These are phyloP conservation scores for Nephila pilipes DNA, from an alignment of 1,140 invertebrate species.

Conservation along the genomic window DNA sequence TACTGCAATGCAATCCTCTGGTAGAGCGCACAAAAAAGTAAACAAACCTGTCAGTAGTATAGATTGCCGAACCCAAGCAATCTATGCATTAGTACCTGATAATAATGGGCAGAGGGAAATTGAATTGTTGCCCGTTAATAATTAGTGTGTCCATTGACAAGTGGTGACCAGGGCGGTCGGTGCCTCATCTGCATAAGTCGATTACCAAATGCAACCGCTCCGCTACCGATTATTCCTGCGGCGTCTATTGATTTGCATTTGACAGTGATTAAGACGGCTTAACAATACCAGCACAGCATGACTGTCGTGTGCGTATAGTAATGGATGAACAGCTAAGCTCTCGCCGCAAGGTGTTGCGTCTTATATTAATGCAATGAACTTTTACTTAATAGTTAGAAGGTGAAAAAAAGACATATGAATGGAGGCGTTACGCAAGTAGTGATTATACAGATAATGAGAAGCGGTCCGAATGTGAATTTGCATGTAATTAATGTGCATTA, in stretches of 20 bases:
- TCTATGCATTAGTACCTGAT: slow-evolving; percentile 38
- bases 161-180: neutral
- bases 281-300: neutral
- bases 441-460: too few species aligned
- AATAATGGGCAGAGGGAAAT: slow-evolving; percentile 2
- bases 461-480: too few species aligned
- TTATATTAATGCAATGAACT: neutral
- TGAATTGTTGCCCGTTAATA: slow-evolving; percentile 41
- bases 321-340: neutral
- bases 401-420: too few species aligned
- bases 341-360: neutral
- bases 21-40: too few species aligned
- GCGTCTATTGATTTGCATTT: slow-evolving; percentile 44
- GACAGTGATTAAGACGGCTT: slow-evolving; percentile 38
- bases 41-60: too few species aligned
- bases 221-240: slow-evolving; percentile 12
- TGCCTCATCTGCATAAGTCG: slow-evolving; percentile 60
- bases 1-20: too few species aligned
- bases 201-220: slow-evolving; percentile 23
- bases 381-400: too few species aligned
- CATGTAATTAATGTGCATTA: too few species aligned
- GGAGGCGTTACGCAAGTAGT: too few species aligned
- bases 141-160: slow-evolving; percentile 48
- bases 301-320: neutral
- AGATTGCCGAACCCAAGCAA: neutral